phyloP scores from a whole-genome alignment of 2,797 vertebrate species.

The Microhierax caerulescens region DNA sequence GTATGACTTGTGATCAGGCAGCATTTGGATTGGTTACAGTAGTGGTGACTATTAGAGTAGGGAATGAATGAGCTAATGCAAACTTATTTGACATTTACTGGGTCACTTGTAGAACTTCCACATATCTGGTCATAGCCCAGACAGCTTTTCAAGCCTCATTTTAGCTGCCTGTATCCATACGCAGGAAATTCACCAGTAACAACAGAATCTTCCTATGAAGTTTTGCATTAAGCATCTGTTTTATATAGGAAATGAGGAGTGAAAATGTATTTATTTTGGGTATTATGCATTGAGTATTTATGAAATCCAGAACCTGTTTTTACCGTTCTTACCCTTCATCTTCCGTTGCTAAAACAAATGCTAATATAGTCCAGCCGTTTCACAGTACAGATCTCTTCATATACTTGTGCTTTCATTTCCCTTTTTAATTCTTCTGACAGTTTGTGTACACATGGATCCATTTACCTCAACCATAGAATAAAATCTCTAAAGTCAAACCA shows the following conservation, averaged over 20 bases:
- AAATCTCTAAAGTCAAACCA: background rate
- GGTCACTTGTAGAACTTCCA: background rate
- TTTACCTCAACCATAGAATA: background rate
- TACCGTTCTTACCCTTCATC: background rate
- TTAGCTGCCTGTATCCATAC: background rate
- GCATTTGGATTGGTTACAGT: background rate
- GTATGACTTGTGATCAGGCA: background rate
- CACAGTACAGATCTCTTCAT: background rate
- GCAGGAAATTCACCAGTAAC: background rate
- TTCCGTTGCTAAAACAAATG: background rate
- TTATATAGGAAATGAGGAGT: background rate
- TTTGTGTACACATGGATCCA: background rate
- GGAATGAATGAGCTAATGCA: background rate
- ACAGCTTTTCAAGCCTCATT: background rate
- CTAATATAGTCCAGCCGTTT: background rate
- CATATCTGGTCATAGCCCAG: background rate
- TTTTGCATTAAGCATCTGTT: background rate
- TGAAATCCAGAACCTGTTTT: background rate
- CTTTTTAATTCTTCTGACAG: background rate
- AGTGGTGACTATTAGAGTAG: background rate
- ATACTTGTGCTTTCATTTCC: background rate
- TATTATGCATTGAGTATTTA: background rate
- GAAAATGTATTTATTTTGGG: background rate
- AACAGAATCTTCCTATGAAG: background rate
- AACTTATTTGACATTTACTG: background rate